Evolutionary conservation across 2,113 vertebrate species (phyloP).

Genomic region (Synchiropus splendidus): DNA sequence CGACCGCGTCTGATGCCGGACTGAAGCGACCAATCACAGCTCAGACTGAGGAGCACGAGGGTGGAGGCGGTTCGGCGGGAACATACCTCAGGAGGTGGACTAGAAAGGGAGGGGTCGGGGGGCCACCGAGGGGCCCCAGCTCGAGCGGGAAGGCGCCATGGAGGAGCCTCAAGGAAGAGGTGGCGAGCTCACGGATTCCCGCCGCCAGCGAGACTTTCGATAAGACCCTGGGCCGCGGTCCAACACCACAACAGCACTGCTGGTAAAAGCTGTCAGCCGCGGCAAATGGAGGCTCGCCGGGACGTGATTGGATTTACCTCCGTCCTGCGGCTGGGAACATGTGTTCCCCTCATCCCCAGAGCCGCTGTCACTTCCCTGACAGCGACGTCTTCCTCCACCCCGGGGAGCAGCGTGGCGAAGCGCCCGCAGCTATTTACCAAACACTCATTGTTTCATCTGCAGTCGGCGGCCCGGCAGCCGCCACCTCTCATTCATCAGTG

Average conservation of each 20-base stretch:
- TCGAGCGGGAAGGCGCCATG: too few relatives aligned
- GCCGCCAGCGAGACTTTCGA: conserved; percentile 26
- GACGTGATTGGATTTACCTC: conserved; percentile 64
- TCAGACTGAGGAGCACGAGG: too few relatives aligned
- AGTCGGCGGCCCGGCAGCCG: conserved; percentile 50
- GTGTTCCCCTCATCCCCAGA: conserved; percentile 62
- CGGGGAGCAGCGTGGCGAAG: conserved; percentile 27
- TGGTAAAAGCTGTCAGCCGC: conserved; percentile 56
- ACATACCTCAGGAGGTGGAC: too few relatives aligned
- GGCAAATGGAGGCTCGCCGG: conserved; percentile 55
- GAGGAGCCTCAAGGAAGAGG: too few relatives aligned
- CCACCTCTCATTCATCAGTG: conserved; percentile 66
- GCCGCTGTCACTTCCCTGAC: conserved; percentile 58
- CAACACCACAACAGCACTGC: conserved; percentile 60
- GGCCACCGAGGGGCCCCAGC: too few relatives aligned
- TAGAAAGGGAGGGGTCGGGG: too few relatives aligned
- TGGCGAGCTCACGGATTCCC: too few relatives aligned
- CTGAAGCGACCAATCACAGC: too few relatives aligned
- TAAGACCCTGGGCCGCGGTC: conserved; percentile 50
- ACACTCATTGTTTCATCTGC: conserved; percentile 63
- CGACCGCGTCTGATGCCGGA: too few relatives aligned
- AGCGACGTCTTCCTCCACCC: conserved; percentile 29
- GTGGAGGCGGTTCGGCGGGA: too few relatives aligned
- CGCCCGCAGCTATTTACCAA: conserved; percentile 62
- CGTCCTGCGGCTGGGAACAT: conserved; percentile 61